Conservation (phyloP, 1,140 invertebrate species). For the Polypedilum vanderplanki region DNA sequence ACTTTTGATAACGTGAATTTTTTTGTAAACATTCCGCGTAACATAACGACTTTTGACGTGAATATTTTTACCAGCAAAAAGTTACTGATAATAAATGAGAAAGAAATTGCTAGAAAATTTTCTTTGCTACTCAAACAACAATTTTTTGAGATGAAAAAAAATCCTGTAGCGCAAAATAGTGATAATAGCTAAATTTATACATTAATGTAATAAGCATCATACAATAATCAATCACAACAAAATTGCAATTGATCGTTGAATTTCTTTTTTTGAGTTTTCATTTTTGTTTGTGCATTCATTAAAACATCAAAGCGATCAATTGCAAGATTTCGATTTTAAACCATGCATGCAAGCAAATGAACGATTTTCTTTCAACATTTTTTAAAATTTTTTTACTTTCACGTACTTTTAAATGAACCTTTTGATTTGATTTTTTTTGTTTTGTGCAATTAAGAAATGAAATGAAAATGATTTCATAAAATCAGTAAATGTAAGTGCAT, state of each 20-base stretch:
- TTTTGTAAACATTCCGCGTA: background rate
- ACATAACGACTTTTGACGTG: too few species aligned
- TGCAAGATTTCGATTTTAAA: background rate
- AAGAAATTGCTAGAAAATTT: constrained; percentile 1
- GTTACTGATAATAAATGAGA: background rate
- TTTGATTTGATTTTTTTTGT: background rate
- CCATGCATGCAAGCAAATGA: background rate
- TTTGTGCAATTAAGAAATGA: background rate
- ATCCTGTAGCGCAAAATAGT: constrained; percentile 3
- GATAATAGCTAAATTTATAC: background rate
- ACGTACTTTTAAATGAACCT: background rate
- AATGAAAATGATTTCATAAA: background rate
- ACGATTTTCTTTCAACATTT: constrained; percentile 13
- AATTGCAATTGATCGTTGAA: background rate
- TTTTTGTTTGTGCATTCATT: background rate
- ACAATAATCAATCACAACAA: background rate
- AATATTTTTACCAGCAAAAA: background rate
- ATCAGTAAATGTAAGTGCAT: background rate
- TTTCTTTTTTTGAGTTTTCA: background rate
- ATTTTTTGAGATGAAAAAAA: background rate
- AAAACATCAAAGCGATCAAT: background rate
- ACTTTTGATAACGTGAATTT: background rate
- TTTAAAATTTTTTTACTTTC: background rate
- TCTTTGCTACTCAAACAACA: background rate
- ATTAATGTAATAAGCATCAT: background rate